A percentile compares a stretch with the other conserved stretches of the same genome.
phyloP scores from a whole-genome alignment of 1,140 invertebrate genomes.

The Lordiphosa collinella region DNA sequence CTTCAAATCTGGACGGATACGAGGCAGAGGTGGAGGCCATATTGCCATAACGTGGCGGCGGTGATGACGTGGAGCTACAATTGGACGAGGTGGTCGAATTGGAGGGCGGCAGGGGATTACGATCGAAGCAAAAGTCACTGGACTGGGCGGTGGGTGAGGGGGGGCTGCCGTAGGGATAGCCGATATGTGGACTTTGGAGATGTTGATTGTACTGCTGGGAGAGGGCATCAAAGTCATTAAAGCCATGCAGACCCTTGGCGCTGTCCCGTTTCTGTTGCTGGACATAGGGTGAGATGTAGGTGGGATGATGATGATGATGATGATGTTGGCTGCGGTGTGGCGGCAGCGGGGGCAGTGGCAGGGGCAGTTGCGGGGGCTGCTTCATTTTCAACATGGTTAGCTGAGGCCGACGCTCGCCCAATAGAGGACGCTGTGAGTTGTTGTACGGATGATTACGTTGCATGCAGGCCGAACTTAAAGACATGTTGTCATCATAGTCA shows the following conservation, averaged over 20 bases:
- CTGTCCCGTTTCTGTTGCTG: conserved; percentile 73
- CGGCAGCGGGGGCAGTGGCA: conserved; percentile 28
- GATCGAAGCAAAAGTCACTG: conserved; percentile 51
- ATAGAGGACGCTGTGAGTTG: conserved; percentile 63
- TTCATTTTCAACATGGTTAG: conserved; percentile 22
- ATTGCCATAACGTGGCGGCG: conserved; percentile 39
- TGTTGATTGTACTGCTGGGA: conserved; percentile 74
- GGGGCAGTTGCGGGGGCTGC: conserved; percentile 2
- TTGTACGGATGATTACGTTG: conserved; percentile 68
- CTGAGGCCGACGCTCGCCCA: conserved; percentile 56
- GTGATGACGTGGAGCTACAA: conserved; percentile 42
- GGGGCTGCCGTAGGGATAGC: conserved; percentile 73
- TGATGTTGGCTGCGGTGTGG: background rate
- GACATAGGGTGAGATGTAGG: conserved; percentile 65
- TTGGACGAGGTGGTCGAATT: conserved; percentile 44
- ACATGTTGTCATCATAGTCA: conserved; percentile 66
- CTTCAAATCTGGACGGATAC: conserved; percentile 63
- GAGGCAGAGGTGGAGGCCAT: conserved; percentile 7
- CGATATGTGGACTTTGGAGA: conserved; percentile 65
- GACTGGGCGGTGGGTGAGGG: conserved; percentile 68
- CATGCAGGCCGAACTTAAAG: conserved; percentile 52
- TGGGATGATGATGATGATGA: too few relatives aligned
- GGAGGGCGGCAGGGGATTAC: conserved; percentile 6
- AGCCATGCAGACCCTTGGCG: conserved; percentile 67
- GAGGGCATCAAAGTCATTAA: conserved; percentile 73